These are phyloP conservation scores for Pimpla rufipes DNA, from an alignment of 2,888 invertebrate genomes.

Conservation along the genomic window DNA sequence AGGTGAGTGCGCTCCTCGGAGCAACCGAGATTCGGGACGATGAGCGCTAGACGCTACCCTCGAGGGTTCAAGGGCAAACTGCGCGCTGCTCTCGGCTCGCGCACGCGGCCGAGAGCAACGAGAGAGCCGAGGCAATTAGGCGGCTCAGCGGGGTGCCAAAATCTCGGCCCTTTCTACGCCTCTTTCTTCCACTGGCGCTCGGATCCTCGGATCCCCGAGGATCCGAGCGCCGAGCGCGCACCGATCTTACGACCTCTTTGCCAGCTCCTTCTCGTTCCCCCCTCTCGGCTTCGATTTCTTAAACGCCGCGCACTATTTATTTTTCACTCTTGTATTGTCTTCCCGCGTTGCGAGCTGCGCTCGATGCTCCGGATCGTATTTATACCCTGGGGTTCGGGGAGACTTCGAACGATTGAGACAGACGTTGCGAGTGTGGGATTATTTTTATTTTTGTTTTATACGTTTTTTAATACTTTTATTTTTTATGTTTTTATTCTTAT, in stretches of 20 bases:
- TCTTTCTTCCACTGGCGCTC: conserved; percentile 70
- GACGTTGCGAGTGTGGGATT: too few relatives aligned
- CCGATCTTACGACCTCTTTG: conserved; percentile 70
- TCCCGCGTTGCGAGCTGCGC: conserved; percentile 48
- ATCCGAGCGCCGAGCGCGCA: conserved; percentile 25
- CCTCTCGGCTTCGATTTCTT: conserved; percentile 65
- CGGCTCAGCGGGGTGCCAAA: conserved; percentile 84
- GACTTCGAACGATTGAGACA: too few relatives aligned
- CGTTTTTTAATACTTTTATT: too few relatives aligned
- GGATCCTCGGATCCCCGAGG: not conserved
- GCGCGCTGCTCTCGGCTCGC: conserved; percentile 36
- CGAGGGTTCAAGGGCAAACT: conserved; percentile 82
- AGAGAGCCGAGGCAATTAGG: conserved; percentile 82
- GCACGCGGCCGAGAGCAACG: conserved; percentile 63
- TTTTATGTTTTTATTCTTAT: not conserved
- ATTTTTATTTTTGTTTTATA: too few relatives aligned
- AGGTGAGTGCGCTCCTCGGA: conserved; percentile 23
- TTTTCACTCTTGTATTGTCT: conserved; percentile 60
- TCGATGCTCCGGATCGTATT: conserved; percentile 22
- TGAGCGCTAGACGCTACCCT: conserved; percentile 66
- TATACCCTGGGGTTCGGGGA: too few relatives aligned
- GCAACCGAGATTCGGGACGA: conserved; percentile 64
- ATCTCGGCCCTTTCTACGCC: conserved; percentile 72
- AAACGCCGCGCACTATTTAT: conserved; percentile 62
- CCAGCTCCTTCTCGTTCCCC: conserved; percentile 72